Evolutionary conservation across 2,888 invertebrate species (phyloP), one percentile per base, ranked within the genome.

Genomic region (Xestia rhomboidea): DNA sequence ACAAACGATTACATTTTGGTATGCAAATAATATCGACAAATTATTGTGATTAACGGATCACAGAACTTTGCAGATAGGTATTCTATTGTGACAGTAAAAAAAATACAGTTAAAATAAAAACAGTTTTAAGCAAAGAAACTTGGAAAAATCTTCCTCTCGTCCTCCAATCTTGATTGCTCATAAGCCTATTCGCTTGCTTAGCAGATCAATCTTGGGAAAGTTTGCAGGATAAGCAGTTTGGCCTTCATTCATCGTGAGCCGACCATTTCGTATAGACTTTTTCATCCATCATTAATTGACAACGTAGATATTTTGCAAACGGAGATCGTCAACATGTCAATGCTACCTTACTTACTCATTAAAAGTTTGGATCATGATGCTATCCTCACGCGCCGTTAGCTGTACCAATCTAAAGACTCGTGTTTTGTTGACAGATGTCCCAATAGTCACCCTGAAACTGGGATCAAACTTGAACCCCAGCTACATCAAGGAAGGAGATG

Each of bases 401-500:
- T 18, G 3, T 15, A 15, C 30, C 63, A 63, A 63, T 54, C 1
- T 30, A 18, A 30, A 57, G 21, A 10, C 18, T 24, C 4, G 2
- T 41, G 0, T 69, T 67, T 87, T 84, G 51, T 84, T 76, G 27
- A 21, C 97, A 99, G 99, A 98, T 97, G 97, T 98, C 27, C 99
- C 99, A 1, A 97, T 99, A 88, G 98, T 99, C 76, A 97, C 97
- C 18, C 94, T 99, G 87, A 98, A 98, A 91, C 97, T 99, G 87
- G 99, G 99, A 7, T 98, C 98, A 87, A 98, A 98, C 89, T 96
- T 98, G 67, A 98, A 98, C 92, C 98, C 98, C 2, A 97, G 97
- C 82, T 97, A 98, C 88, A 98, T 99, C 90, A 98, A 98, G 89
- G 99, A 99, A 94, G 98, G 98, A 13, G 98, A 98, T 81, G 99